Base-by-base conservation (phyloP, 2,888 invertebrate species). In the Agriopis marginaria region DNA sequence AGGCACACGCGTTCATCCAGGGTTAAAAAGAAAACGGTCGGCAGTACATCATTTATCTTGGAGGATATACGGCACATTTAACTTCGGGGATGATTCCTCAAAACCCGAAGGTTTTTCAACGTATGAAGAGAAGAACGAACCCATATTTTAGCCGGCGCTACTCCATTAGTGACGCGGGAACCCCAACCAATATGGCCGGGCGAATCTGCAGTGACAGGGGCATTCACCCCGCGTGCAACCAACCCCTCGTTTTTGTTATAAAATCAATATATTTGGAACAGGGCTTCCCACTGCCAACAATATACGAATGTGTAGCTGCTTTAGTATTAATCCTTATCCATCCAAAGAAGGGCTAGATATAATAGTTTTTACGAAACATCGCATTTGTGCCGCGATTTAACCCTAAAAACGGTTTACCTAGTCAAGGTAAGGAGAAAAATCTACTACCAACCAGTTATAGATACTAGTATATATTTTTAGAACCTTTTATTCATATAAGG, bases 181-280 rank as follows among this genome's bases (percentile, higher is more conserved):
- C 92, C 91, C 92, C 88, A 87, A 89, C 88, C 89, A 88, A 92
- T 89, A 89, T 87, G 82, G 90, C 88, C 70, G 86, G 87, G 89
- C 77, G 89, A 90, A 91, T 92, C 91, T 92, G 92, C 92, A 92
- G 87, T 90, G 92, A 93, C 93, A 92, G 79, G 93, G 93, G 86
- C 91, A 83, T 92, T 91, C 89, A 92, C 92, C 93, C 92, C 89
- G 84, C 86, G 81, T 90, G 89, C 90, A 90, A 87, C 86, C 89
- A 87, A 86, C 91, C 93, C 91, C 92, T 89, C 92, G 90, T 91
- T 93, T 93, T 92, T 93, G 93, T 92, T 92, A 91, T 86, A 92
- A 93, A 93, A 94, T 94, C 93, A 89, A 94, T 93, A 93, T 88
- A 90, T 92, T 92, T 91, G 83, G 87, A 88, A 81, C 83, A 87